Percentiles rank a stretch among this genome's conserved stretches.
Conservation (phyloP, 2,797 vertebrate species). For the Taenioides sp. region DNA sequence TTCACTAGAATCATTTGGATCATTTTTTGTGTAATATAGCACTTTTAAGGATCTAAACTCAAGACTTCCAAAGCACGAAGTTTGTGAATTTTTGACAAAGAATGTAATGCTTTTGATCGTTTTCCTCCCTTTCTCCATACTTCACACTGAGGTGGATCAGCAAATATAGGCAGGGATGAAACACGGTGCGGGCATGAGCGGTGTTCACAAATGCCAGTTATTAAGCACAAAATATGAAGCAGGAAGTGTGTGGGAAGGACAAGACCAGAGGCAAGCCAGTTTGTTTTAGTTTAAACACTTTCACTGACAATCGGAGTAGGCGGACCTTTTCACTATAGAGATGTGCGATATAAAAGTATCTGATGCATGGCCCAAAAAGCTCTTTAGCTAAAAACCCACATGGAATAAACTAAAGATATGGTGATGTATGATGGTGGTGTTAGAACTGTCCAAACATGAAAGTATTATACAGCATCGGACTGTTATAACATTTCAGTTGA, state of each 20-base stretch:
- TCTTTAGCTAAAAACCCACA: neutral
- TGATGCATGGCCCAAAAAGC: neutral
- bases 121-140: conserved; percentile 20
- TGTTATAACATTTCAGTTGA: too few species aligned
- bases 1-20: too few species aligned
- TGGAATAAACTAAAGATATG: too few species aligned
- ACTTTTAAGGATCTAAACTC: too few species aligned
- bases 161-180: conserved; percentile 8
- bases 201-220: conserved; percentile 14
- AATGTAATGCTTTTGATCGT: too few species aligned
- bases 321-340: neutral
- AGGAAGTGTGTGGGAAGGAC: conserved; percentile 18
- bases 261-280: conserved; percentile 8
- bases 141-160: conserved; percentile 31
- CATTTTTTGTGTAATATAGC: too few species aligned
- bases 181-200: neutral
- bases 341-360: neutral
- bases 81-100: too few species aligned
- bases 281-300: neutral
- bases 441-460: too few species aligned
- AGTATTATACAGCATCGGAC: too few species aligned
- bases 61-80: too few species aligned
- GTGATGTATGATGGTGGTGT: too few species aligned
- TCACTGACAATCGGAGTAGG: conserved; percentile 6
- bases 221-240: conserved; percentile 15